These are phyloP conservation scores for Anarrhichthys ocellatus DNA, from an alignment of 2,113 vertebrate genomes.

Conservation along the genomic window DNA sequence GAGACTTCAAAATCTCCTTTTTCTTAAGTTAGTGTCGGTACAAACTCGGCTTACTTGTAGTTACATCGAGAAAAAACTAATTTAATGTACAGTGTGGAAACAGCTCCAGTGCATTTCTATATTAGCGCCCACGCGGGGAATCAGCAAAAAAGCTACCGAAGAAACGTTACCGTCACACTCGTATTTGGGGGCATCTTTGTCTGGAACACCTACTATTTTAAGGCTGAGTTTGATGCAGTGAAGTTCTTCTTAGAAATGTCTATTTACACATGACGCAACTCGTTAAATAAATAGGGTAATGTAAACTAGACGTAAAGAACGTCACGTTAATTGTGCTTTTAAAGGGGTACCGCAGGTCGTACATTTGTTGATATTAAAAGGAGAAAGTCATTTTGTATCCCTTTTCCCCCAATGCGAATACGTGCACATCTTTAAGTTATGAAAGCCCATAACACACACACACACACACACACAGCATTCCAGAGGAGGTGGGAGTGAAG, in stretches of 20 bases:
- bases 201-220: background rate
- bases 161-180: background rate
- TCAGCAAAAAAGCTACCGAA: background rate
- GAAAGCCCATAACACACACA: slow-evolving; percentile 28
- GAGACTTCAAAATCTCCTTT: background rate
- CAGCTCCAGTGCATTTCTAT: background rate
- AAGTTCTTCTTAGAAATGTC: background rate
- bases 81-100: background rate
- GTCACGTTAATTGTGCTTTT: background rate
- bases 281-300: background rate
- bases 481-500: slow-evolving; percentile 60
- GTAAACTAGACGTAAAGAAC: background rate
- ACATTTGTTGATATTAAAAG: background rate
- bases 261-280: background rate
- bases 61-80: background rate
- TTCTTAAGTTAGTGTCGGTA: background rate
- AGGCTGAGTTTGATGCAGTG: background rate
- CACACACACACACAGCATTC: slow-evolving; percentile 55
- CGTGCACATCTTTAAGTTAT: slow-evolving; percentile 42
- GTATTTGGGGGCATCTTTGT: background rate
- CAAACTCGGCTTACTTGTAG: background rate
- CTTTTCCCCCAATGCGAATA: background rate
- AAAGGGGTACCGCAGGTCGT: too few relatives aligned
- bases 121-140: background rate
- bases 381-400: background rate